Conservation (phyloP, 2,113 vertebrate species). For the Papio anubis region DNA sequence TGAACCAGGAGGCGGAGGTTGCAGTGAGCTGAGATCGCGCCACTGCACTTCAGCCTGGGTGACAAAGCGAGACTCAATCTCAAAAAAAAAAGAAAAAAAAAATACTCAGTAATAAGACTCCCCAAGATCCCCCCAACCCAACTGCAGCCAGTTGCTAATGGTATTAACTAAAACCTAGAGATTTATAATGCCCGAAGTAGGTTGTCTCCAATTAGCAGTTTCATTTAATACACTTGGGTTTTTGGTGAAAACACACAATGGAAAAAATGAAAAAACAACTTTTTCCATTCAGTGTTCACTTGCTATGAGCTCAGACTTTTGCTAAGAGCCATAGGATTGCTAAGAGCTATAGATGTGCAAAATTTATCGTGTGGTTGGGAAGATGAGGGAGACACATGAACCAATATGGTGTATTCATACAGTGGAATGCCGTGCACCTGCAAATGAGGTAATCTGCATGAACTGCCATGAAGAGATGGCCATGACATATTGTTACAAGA, state of each 20-base stretch:
- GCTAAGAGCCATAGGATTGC: not conserved
- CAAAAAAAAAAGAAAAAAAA: not conserved
- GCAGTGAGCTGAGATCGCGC: no score
- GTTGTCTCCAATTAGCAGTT: not conserved
- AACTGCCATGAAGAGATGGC: not conserved
- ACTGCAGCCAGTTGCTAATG: not conserved
- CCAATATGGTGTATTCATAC: not conserved
- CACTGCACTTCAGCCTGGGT: no score
- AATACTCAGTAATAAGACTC: not conserved
- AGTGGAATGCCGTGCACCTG: not conserved
- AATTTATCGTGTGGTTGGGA: not conserved
- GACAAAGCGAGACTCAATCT: no score
- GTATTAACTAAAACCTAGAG: not conserved
- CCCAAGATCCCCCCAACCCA: not conserved
- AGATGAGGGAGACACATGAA: not conserved
- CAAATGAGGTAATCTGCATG: not conserved
- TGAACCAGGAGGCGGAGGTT: no score
- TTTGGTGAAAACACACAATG: not conserved
- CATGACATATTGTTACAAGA: not conserved
- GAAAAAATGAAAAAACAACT: not conserved
- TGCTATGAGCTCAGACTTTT: not conserved
- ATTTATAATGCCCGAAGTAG: not conserved
- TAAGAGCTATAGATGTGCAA: not conserved
- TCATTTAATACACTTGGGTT: not conserved
- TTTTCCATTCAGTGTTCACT: not conserved